phyloP scores from a whole-genome alignment of 2,797 vertebrate genomes.

The Characodon lateralis region DNA sequence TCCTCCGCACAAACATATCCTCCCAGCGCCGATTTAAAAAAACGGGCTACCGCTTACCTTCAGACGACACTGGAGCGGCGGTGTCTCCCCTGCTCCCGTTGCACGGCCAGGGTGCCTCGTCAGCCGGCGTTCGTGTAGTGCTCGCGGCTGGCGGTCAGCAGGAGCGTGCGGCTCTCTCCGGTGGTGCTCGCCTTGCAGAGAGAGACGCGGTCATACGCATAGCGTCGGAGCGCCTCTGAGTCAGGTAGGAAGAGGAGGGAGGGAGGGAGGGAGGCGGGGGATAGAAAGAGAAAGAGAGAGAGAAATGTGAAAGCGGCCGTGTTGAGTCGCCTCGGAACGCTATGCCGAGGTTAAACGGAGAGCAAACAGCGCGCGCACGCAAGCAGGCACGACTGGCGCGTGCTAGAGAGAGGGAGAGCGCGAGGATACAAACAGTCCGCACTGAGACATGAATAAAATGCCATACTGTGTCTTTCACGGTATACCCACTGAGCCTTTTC shows the following conservation, averaged over 20 bases:
- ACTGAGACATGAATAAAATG: neutral
- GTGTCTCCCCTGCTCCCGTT: constrained; percentile 40
- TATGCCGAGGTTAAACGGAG: constrained; percentile 61
- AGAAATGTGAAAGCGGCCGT: constrained; percentile 34
- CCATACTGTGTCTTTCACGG: neutral
- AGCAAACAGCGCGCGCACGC: constrained; percentile 39
- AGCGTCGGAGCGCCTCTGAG: constrained; percentile 78
- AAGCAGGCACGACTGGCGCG: constrained; percentile 10
- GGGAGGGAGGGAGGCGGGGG: constrained; percentile 7
- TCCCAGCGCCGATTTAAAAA: neutral
- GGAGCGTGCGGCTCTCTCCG: constrained; percentile 61
- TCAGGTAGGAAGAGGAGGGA: constrained; percentile 73
- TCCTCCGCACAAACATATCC: constrained; percentile 20
- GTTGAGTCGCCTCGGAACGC: constrained; percentile 36
- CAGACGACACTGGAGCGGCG: constrained; percentile 26
- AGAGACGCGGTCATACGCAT: constrained; percentile 71
- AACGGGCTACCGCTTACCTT: constrained; percentile 39
- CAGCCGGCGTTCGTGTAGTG: constrained; percentile 39
- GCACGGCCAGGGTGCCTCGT: constrained; percentile 49
- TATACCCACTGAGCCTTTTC: neutral
- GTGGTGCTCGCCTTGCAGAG: constrained; percentile 61
- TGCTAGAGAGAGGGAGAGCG: neutral
- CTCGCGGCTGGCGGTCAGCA: constrained; percentile 38
- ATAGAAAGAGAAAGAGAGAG: neutral
- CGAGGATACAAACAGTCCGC: constrained; percentile 5